A percentile compares a stretch with the other conserved stretches of the same genome.
Evolutionary conservation across 2,888 invertebrate genomes (phyloP).

Genomic region (Volucella inanis): DNA sequence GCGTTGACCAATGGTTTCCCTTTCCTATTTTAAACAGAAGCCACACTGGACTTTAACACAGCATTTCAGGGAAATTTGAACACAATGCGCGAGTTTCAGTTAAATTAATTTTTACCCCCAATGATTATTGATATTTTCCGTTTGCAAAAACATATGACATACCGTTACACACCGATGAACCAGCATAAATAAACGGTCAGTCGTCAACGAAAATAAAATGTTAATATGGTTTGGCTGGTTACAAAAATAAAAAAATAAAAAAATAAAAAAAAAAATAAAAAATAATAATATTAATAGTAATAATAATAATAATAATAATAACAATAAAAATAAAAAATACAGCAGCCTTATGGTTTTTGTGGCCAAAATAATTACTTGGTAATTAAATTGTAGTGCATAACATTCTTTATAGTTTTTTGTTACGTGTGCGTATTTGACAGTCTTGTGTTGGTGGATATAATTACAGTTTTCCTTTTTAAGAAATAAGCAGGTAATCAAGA

Average conservation of each 20-base stretch:
- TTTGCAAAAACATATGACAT: conserved; percentile 53
- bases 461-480: too few species aligned
- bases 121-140: conserved; percentile 58
- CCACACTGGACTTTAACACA: not conserved
- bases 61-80: conserved; percentile 24
- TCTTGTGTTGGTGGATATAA: too few species aligned
- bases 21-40: not conserved
- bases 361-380: too few species aligned
- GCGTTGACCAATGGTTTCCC: conserved; percentile 27
- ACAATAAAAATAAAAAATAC: too few species aligned
- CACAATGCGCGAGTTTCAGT: conserved; percentile 22
- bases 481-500: too few species aligned
- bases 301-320: too few species aligned
- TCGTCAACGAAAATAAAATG: conserved; percentile 20
- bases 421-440: too few species aligned
- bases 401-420: too few species aligned
- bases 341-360: not conserved
- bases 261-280: too few species aligned
- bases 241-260: not conserved
- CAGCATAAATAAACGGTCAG: conserved; percentile 16
- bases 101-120: conserved; percentile 47
- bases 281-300: too few species aligned
- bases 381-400: too few species aligned
- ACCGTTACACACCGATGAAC: conserved; percentile 20
- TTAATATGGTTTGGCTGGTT: not conserved